Evolutionary conservation across 1,140 invertebrate species (phyloP).

Genomic region (Mycetomoellerius zeteki): DNA sequence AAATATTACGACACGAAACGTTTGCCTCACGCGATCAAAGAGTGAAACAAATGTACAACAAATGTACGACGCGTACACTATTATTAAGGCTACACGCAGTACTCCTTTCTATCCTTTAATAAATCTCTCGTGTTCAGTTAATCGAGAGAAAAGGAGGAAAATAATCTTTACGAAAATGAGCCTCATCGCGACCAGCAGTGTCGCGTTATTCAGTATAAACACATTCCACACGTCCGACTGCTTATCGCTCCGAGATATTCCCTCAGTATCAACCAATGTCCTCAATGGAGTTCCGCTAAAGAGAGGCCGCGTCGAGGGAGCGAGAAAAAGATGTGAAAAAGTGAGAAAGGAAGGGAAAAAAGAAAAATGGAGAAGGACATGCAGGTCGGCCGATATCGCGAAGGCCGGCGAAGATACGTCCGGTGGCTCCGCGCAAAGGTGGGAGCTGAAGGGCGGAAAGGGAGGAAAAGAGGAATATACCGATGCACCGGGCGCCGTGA

Average conservation of each 20-base stretch:
- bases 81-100: neutral
- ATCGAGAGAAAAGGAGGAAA: conserved; percentile 27
- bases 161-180: conserved; percentile 12
- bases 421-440: conserved; percentile 50
- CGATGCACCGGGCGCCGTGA: conserved; percentile 80
- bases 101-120: neutral
- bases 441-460: conserved; percentile 64
- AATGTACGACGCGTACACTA: neutral
- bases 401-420: conserved; percentile 61
- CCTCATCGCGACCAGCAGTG: conserved; percentile 11
- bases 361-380: neutral
- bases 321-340: conserved; percentile 19
- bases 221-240: conserved; percentile 58
- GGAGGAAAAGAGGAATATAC: conserved; percentile 69
- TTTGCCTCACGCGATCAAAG: neutral
- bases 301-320: neutral
- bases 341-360: neutral
- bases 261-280: conserved; percentile 60
- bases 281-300: conserved; percentile 70
- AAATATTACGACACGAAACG: neutral
- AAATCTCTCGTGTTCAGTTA: conserved; percentile 53
- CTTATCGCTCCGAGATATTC: conserved; percentile 70
- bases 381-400: conserved; percentile 67
- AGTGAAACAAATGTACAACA: neutral
- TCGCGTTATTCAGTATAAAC: conserved; percentile 63